A percentile compares a stretch with the other conserved stretches of the same genome.
Evolutionary conservation across 1,140 invertebrate species (phyloP).

Genomic region (Wasmannia auropunctata): DNA sequence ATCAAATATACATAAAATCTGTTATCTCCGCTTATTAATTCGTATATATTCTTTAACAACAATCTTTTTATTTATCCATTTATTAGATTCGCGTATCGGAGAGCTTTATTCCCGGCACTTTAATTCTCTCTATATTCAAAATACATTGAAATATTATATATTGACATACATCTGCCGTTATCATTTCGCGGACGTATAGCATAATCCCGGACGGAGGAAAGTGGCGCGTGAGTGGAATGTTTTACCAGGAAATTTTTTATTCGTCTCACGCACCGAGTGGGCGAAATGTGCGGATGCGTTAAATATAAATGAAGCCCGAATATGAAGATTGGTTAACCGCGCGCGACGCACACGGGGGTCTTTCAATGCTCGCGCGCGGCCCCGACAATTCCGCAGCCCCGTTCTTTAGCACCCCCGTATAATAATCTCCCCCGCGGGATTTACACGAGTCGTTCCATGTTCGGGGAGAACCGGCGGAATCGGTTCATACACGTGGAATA

Average conservation of each 20-base stretch:
- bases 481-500: constrained; percentile 69
- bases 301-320: constrained; percentile 58
- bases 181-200: background rate
- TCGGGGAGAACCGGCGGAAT: constrained; percentile 62
- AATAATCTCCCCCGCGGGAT: constrained; percentile 77
- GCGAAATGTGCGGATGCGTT: constrained; percentile 42
- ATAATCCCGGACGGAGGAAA: constrained; percentile 32
- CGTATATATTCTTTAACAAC: background rate
- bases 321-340: constrained; percentile 53
- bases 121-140: background rate
- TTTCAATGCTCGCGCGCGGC: constrained; percentile 69
- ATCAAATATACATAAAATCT: background rate
- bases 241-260: constrained; percentile 33
- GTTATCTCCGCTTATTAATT: too few relatives aligned
- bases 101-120: background rate
- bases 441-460: constrained; percentile 68
- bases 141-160: background rate
- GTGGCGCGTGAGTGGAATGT: constrained; percentile 24
- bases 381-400: constrained; percentile 24
- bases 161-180: background rate
- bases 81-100: background rate
- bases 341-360: constrained; percentile 52
- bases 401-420: constrained; percentile 44
- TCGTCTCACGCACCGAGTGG: constrained; percentile 19
- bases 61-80: background rate